These are phyloP conservation scores for Athene cunicularia DNA, from an alignment of 2,113 vertebrate species.

Conservation along the genomic window DNA sequence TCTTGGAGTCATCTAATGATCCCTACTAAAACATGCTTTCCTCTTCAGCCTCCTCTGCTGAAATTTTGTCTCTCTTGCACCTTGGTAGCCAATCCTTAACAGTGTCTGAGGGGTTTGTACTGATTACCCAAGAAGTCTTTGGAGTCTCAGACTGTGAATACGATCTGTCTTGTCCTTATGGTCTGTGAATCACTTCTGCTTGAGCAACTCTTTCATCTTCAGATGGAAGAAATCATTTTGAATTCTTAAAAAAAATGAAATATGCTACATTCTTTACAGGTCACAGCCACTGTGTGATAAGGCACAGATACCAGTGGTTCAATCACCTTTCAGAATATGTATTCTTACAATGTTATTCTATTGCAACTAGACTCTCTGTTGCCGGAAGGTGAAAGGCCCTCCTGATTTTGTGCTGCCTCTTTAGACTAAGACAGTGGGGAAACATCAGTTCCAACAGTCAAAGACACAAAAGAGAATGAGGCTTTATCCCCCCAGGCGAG, in stretches of 20 bases:
- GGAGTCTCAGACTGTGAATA: neutral
- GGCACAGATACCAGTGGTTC: neutral
- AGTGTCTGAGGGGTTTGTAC: neutral
- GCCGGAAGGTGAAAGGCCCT: neutral
- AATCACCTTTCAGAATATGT: neutral
- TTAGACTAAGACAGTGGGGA: neutral
- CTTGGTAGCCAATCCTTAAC: neutral
- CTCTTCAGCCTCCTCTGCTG: neutral
- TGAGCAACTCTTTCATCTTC: neutral
- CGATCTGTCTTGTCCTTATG: neutral
- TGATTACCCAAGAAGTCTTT: neutral
- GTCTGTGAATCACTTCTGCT: neutral
- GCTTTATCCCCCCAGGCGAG: neutral
- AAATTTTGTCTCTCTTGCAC: neutral
- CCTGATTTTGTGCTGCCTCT: neutral
- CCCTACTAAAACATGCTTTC: neutral
- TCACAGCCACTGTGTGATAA: neutral
- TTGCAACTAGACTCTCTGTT: neutral
- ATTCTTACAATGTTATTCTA: neutral
- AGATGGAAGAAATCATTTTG: neutral
- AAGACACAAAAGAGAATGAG: neutral
- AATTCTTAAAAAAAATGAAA: constrained; percentile 7
- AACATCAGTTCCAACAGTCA: neutral
- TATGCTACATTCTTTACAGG: neutral
- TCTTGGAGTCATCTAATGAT: neutral